Evolutionary conservation across 2,797 vertebrate species (phyloP).

Genomic region (Melopsittacus undulatus): DNA sequence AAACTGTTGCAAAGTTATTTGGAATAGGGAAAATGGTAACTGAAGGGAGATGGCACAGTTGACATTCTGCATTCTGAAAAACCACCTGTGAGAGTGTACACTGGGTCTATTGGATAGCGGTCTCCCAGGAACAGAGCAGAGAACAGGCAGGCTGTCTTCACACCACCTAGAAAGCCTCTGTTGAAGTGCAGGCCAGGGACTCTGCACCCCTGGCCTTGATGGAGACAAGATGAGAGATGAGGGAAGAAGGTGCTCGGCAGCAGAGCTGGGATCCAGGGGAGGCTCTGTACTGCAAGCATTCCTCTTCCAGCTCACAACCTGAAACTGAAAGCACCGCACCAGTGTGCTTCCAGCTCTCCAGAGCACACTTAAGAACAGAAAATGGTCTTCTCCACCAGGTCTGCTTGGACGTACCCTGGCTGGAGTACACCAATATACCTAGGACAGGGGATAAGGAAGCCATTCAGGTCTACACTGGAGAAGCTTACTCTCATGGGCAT

Average conservation of each 20-base stretch:
- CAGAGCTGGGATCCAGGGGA: not conserved
- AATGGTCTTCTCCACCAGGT: not conserved
- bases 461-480: not conserved
- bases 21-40: not conserved
- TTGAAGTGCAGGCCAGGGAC: not conserved
- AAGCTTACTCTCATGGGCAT: not conserved
- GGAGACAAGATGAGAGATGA: not conserved
- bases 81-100: not conserved
- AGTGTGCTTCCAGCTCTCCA: not conserved
- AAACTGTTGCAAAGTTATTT: constrained; percentile 1
- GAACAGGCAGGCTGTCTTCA: not conserved
- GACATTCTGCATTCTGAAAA: not conserved
- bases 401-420: not conserved
- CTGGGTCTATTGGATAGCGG: not conserved
- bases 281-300: not conserved
- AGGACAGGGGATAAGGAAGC: not conserved
- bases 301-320: not conserved
- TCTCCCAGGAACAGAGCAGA: not conserved
- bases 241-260: not conserved
- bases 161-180: not conserved
- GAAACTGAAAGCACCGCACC: not conserved
- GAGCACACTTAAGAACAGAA: not conserved
- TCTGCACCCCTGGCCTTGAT: not conserved
- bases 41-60: not conserved
- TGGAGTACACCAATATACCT: not conserved